Base-by-base conservation (phyloP, 2,797 vertebrate genomes). In the Sphaeramia orbicularis region DNA sequence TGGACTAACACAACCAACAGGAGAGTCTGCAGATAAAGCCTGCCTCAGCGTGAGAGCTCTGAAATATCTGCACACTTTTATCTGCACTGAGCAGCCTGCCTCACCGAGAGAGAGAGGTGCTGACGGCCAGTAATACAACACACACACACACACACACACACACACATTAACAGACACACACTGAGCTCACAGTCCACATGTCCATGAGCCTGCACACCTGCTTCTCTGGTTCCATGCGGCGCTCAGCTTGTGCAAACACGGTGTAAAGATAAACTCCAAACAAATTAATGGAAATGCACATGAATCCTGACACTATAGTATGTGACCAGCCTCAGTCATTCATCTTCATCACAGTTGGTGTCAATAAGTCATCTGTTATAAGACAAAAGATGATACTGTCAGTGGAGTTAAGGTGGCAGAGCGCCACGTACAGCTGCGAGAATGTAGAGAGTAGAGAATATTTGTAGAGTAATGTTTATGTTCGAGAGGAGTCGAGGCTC, bases 51-150 rank as follows among this genome's bases (percentile, higher is more conserved):
- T 74, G 86, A 89, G 80, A 57, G 74, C 78, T 63, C 37, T 49
- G 48, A 86, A 86, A 89, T 73, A 88, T 87, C 86, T 81, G 77
- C 56, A 48, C 72, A 63, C 78, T 81, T 93, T 89, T 90, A 92
- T 92, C 91, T 81, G 83, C 78, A 73, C 65, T 15, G 54, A 74
- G 76, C 89, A 90, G 88, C 83, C 80, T 38, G 74, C 27, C 55
- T 64, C 71, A 27, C 73, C 13, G 12, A 74, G 55, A 45, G 65
- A 53, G 72, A 36, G 48, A 40, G 40, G 47, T 69, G 70, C 83
- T 83, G 87, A 62, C 30, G 15, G 43, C 56, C 51, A 44, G 65
- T 52, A 74, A 60, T 49, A 80, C 51, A 63, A 74, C 71, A 65
- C 71, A 59, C 60, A 57, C 54, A 54, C 37, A 51, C 30, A 35